Evolutionary conservation across 2,113 vertebrate genomes (phyloP).

Genomic region (Monopterus albus): DNA sequence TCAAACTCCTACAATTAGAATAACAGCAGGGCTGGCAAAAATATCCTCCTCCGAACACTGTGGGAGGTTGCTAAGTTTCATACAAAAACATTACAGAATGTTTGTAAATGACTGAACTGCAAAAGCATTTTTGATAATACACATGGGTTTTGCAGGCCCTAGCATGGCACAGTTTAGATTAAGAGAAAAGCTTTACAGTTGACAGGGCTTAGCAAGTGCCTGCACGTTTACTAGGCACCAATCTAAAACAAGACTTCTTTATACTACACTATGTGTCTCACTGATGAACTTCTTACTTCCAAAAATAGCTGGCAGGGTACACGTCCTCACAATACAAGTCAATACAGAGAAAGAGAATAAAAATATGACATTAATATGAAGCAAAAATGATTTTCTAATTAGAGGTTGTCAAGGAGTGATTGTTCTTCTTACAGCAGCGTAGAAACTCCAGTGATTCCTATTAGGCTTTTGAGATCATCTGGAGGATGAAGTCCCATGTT

Average conservation of each 20-base stretch:
- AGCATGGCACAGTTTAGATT: neutral
- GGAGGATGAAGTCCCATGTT: neutral
- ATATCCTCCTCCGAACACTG: conserved; percentile 57
- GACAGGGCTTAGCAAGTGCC: neutral
- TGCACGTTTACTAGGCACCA: neutral
- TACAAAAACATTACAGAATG: conserved; percentile 54
- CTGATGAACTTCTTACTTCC: conserved; percentile 9
- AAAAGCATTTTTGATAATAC: neutral
- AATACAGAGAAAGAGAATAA: neutral
- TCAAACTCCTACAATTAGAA: conserved; percentile 74
- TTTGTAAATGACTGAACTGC: conserved; percentile 41
- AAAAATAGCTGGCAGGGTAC: conserved; percentile 14
- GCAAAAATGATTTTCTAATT: neutral
- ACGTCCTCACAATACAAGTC: neutral
- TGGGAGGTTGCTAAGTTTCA: conserved; percentile 64
- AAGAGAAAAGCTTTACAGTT: neutral
- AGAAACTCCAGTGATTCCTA: neutral
- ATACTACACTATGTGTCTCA: neutral
- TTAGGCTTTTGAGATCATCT: neutral
- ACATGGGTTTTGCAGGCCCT: neutral
- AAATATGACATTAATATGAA: neutral
- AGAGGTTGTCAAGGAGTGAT: neutral
- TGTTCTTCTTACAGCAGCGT: neutral
- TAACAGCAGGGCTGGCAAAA: conserved; percentile 70
- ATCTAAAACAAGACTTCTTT: neutral